phyloP scores from a whole-genome alignment of 2,888 invertebrate genomes.

The Pachliopta kotzebuea region DNA sequence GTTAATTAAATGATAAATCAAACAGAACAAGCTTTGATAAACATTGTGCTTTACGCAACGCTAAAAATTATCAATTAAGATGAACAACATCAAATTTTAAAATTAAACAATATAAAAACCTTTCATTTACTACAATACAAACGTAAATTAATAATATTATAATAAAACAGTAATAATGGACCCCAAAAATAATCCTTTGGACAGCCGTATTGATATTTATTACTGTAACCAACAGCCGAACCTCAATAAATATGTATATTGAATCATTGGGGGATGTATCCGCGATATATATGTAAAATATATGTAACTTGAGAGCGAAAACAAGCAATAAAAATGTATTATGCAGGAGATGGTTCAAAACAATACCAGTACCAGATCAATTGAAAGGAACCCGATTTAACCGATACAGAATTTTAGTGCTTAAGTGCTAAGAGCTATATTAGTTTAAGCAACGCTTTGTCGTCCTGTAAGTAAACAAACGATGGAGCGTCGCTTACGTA shows the following conservation, averaged over 20 bases:
- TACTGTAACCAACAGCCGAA: slow-evolving; percentile 36
- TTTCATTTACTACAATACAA: background rate
- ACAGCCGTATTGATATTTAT: slow-evolving; percentile 23
- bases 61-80: too few species aligned
- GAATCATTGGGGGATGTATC: slow-evolving; percentile 45
- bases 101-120: background rate
- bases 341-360: slow-evolving; percentile 65
- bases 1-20: too few species aligned
- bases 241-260: slow-evolving; percentile 65
- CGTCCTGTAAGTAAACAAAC: background rate
- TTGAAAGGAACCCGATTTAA: slow-evolving; percentile 30
- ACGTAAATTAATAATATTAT: background rate
- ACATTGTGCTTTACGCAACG: too few species aligned
- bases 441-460: background rate
- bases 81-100: background rate
- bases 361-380: slow-evolving; percentile 51
- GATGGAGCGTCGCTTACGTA: background rate
- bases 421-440: slow-evolving; percentile 14
- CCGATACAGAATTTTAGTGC: slow-evolving; percentile 5
- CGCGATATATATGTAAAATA: slow-evolving; percentile 62
- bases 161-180: slow-evolving; percentile 11
- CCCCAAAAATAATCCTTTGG: slow-evolving; percentile 17
- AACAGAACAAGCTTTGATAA: too few species aligned
- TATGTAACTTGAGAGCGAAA: slow-evolving; percentile 63
- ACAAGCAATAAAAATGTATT: slow-evolving; percentile 73